Evolutionary conservation across 2,113 vertebrate species (phyloP), one percentile per base, ranked within the genome.

Genomic region (Oncorhynchus keta): DNA sequence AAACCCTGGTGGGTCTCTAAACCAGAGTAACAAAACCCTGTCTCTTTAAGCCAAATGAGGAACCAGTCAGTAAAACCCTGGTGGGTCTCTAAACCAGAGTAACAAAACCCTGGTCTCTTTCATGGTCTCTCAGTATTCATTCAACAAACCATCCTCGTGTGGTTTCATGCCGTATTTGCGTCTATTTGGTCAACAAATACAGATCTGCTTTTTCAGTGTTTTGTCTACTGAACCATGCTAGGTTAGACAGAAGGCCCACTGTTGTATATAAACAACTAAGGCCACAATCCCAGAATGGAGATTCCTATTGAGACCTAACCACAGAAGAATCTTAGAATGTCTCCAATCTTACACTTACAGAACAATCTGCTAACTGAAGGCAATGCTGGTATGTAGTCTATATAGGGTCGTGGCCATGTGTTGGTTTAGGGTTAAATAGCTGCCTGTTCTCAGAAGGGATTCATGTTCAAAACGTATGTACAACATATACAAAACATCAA

Each of bases 151-250:
- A 35, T 39, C 13, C 66, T 35, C 2, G 30, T 39, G 66, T 68
- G 28, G 64, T 68, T 12, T 35, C 66, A 68, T 18, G 20, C n/a
- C 20, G n/a, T 48, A 22, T 49, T 70, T 20, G 18, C 13, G 35
- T 45, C 66, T 45, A 20, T 69, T 69, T 70, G 68, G 68, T 70
- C 39, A 48, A 28, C n/a, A 48, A 45, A 70, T 13, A 48, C 68
- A 22, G 18, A 45, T 35, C 9, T 22, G 39, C 20, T 70, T 24
- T 70, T 70, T 70, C 35, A 11, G 61, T 64, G 61, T 77, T n/a
- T 57, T 51, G 57, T 77, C 39, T 65, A 18, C 51, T 55, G 16
- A 16, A 18, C 51, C 32, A 20, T 39, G 22, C 39, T 4, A 3
- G 5, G 51, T 20, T 11, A 72, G 18, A 55, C 20, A 61, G 39